phyloP scores from a whole-genome alignment of 1,140 invertebrate species.

The Diploscapter pachys region DNA sequence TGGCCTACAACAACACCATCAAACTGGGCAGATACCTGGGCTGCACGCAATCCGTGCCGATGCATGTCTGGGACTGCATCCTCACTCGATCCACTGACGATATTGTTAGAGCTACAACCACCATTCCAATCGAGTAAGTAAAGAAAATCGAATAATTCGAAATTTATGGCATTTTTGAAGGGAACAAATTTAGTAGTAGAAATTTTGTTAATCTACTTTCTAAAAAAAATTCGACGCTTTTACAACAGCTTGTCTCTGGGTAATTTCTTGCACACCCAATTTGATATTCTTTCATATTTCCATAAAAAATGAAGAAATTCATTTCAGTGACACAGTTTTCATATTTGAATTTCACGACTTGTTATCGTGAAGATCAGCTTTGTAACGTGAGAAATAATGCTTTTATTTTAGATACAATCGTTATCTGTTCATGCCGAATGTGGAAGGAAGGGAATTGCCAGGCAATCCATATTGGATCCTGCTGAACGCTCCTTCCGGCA shows the following conservation, averaged over 20 bases:
- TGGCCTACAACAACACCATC: constrained; percentile 56
- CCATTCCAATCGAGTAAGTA: constrained; percentile 43
- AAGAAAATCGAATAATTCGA: no score
- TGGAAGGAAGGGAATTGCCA: constrained; percentile 44
- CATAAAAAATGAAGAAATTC: no score
- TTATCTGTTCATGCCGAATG: constrained; percentile 53
- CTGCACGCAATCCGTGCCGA: constrained; percentile 44
- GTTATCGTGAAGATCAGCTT: no score
- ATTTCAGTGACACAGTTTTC: no score
- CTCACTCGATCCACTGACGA: constrained; percentile 51
- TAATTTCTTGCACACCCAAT: no score
- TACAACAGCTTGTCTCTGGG: no score
- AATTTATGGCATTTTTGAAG: no score
- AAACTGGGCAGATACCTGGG: constrained; percentile 56
- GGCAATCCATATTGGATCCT: constrained; percentile 51
- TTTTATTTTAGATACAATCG: constrained; percentile 47
- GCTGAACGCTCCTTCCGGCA: constrained; percentile 44
- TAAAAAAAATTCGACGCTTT: no score
- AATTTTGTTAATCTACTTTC: no score
- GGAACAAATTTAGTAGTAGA: no score
- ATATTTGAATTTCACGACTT: no score
- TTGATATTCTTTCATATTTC: no score
- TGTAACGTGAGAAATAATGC: not conserved
- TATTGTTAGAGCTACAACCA: constrained; percentile 48
- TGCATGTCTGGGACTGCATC: constrained; percentile 51